Conservation (phyloP, 2,113 vertebrate species). For the Macquaria ambigua region DNA sequence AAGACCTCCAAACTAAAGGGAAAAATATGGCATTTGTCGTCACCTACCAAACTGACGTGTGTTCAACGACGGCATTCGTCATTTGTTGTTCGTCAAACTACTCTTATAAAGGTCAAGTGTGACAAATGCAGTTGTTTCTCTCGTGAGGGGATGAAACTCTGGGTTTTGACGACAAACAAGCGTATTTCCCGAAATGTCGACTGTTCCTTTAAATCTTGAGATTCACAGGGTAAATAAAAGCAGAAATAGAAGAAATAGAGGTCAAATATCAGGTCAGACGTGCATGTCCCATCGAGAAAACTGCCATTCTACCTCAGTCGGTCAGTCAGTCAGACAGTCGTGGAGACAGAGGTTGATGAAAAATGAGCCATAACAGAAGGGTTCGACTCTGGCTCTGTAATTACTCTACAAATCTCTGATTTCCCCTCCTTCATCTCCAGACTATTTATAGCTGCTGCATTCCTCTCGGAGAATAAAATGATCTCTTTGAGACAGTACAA, state of each 20-base stretch:
- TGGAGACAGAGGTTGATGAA: conserved; percentile 81
- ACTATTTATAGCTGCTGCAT: conserved; percentile 79
- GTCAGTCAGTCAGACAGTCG: conserved; percentile 73
- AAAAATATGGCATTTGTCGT: not conserved
- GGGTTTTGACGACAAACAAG: not conserved
- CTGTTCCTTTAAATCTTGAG: not conserved
- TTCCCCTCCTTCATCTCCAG: conserved; percentile 76
- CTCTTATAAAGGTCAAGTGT: not conserved
- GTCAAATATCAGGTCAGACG: conserved; percentile 63
- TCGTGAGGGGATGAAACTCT: not conserved
- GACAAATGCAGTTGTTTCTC: not conserved
- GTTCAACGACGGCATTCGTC: not conserved
- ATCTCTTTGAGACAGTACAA: conserved; percentile 80
- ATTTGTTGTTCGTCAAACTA: not conserved
- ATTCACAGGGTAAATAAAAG: not conserved
- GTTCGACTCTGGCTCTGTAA: conserved; percentile 75
- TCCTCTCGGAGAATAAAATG: conserved; percentile 78
- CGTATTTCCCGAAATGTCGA: not conserved
- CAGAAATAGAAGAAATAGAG: not conserved
- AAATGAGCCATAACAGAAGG: conserved; percentile 78
- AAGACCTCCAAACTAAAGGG: not conserved
- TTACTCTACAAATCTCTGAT: conserved; percentile 83
- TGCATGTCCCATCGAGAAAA: conserved; percentile 46
- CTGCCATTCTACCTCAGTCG: conserved; percentile 45
- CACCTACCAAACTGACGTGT: not conserved